These are phyloP conservation scores for Spisula solida DNA, from an alignment of 2,888 invertebrate genomes.

Conservation along the genomic window DNA sequence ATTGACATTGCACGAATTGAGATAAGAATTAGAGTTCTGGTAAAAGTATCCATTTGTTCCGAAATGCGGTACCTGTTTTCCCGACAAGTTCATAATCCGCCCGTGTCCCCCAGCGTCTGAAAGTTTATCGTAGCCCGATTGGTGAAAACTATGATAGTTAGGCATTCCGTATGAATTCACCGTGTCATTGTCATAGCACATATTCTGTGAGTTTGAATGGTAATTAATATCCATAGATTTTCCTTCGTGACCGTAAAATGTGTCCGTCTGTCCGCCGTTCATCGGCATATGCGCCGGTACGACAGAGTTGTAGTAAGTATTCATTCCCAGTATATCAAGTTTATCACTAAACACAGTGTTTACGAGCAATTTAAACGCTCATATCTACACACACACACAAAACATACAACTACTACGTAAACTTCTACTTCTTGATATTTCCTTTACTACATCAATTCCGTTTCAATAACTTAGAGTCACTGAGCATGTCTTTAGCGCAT, in stretches of 20 bases:
- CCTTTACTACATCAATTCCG: constrained; percentile 61
- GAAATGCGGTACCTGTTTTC: constrained; percentile 68
- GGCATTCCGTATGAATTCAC: constrained; percentile 71
- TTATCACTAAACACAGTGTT: constrained; percentile 51
- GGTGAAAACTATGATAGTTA: constrained; percentile 72
- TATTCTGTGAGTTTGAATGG: constrained; percentile 71
- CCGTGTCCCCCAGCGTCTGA: constrained; percentile 62
- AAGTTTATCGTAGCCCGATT: constrained; percentile 70
- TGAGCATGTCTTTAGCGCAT: constrained; percentile 66
- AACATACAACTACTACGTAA: constrained; percentile 43
- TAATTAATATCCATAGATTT: constrained; percentile 69
- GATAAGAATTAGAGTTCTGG: constrained; percentile 65
- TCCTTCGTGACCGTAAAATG: constrained; percentile 72
- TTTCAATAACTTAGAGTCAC: constrained; percentile 61
- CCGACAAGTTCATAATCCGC: constrained; percentile 72
- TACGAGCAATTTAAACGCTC: constrained; percentile 44
- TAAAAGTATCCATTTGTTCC: constrained; percentile 64
- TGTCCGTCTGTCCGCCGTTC: constrained; percentile 74
- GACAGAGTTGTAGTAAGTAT: constrained; percentile 74
- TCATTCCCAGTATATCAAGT: constrained; percentile 61
- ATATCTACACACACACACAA: constrained; percentile 38
- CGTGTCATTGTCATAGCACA: constrained; percentile 77
- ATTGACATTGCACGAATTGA: constrained; percentile 70
- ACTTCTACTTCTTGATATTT: constrained; percentile 53
- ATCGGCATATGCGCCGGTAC: constrained; percentile 75